phyloP scores from a whole-genome alignment of 2,113 vertebrate genomes.

The Oryzias celebensis region DNA sequence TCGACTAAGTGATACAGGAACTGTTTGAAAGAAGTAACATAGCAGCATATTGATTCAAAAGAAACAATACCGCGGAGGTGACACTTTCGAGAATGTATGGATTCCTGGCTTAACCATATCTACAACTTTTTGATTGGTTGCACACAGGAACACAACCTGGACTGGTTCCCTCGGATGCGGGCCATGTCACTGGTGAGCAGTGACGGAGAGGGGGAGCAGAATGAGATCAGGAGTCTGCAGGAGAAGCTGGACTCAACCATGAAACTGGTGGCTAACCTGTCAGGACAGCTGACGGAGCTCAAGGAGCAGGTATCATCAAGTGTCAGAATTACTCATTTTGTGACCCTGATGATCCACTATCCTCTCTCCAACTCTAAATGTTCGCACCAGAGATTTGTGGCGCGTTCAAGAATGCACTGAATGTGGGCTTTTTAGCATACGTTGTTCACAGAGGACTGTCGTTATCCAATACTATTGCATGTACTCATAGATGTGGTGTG shows the following conservation, averaged over 20 bases:
- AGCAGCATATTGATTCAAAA: no score
- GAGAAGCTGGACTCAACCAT: conserved; percentile 98
- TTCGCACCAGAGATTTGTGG: no score
- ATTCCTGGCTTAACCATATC: neutral
- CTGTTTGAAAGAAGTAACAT: no score
- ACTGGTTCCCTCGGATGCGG: conserved; percentile 98
- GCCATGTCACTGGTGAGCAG: conserved; percentile 99
- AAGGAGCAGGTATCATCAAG: conserved; percentile 88
- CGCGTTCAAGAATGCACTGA: no score
- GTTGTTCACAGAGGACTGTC: no score
- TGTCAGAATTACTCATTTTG: conserved; percentile 38
- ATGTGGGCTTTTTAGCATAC: no score
- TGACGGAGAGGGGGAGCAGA: conserved; percentile 95
- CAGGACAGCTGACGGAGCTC: conserved; percentile 92
- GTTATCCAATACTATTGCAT: no score
- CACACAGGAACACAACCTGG: conserved; percentile 91
- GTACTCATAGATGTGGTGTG: no score
- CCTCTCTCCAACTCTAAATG: no score
- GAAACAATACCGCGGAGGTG: no score
- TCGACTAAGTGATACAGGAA: no score
- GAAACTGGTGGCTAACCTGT: conserved; percentile 94
- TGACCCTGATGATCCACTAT: neutral
- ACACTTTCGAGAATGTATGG: neutral
- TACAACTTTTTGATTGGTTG: neutral
- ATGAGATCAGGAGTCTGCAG: conserved; percentile 94